A percentile compares a stretch with the other conserved stretches of the same genome.
These are phyloP conservation scores for Poecile atricapillus DNA, from an alignment of 2,113 vertebrate species.

Conservation along the genomic window DNA sequence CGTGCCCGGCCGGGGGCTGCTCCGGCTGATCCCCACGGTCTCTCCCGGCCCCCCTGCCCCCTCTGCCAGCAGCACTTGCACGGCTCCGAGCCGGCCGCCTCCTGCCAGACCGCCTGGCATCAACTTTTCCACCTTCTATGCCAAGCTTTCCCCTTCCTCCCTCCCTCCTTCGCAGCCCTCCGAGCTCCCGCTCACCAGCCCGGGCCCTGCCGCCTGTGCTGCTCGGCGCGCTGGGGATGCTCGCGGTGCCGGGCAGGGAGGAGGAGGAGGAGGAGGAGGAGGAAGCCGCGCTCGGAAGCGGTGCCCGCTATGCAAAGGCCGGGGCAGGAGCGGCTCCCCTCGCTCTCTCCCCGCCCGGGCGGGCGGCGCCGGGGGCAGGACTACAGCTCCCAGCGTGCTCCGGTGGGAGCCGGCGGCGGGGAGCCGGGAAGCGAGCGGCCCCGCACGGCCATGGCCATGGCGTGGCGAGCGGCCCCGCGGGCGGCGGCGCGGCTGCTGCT, in stretches of 20 bases:
- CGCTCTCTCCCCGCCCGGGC: background rate
- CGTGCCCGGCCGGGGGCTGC: background rate
- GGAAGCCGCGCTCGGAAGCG: background rate
- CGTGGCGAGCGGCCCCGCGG: background rate
- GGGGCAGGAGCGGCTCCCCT: background rate
- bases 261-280: background rate
- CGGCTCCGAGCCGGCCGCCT: background rate
- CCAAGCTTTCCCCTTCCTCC: background rate
- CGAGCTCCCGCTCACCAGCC: background rate
- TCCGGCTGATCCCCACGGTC: rapidly evolving
- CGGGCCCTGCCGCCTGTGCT: background rate
- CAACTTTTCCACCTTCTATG: slow-evolving; percentile 16
- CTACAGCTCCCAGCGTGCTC: background rate
- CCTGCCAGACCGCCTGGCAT: background rate
- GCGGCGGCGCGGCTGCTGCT: background rate
- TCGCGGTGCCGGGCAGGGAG: background rate
- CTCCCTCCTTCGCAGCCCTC: too few relatives aligned
- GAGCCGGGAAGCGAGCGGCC: background rate
- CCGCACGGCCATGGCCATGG: slow-evolving; percentile 8
- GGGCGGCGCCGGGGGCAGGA: background rate
- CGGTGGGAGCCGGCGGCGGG: background rate
- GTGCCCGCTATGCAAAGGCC: background rate
- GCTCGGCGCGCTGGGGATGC: background rate
- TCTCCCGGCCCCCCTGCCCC: background rate
- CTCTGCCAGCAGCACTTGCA: background rate